Evolutionary conservation across 2,797 vertebrate species (phyloP), one percentile per base, ranked within the genome.

Genomic region (Neomorphus geoffroyi): DNA sequence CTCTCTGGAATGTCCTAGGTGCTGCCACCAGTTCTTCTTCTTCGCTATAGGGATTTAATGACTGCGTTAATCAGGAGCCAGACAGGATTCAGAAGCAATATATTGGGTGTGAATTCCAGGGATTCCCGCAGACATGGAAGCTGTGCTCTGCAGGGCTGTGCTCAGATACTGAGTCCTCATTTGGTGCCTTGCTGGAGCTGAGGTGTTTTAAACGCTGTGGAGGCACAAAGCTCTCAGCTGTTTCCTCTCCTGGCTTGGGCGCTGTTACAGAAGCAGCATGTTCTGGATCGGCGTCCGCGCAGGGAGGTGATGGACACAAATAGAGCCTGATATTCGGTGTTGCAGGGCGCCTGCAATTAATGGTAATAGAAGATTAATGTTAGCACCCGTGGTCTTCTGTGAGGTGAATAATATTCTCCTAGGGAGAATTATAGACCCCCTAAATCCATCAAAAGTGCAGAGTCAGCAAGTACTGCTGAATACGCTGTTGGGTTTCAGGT

Each of bases 281-380:
- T 77, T 91, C 71, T 90, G 91, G 91, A 92, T 96, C 87, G 48
- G 4, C 86, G 83, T 91, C 86, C 61, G 4, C 27, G 61, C 74
- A 80, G 80, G 82, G 85, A 90, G 80, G 81, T 88, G 73, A 50
- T 19, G 80, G 74, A 74, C 45, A 43, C 57, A 81, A 90, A 85
- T 9, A 88, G 83, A 90, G 60, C 67, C 64, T 90, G 80, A 61
- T 90, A 94, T 90, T 96, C 80, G 0, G 84, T 91, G 92, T 48
- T 90, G 80, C 78, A 94, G 88, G 81, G 80, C 94, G 78, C 53
- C 3, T 82, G 80, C 88, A 78, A 77, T 88, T 94, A 86, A 95
- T 92, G 69, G 92, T 74, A 95, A 93, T 92, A 92, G 94, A 80
- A 95, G 90, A 95, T 95, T 87, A 90, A 93, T 94, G 88, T 87